A percentile compares a stretch with the other conserved stretches of the same genome.
These are phyloP conservation scores for Mirounga angustirostris DNA, from an alignment of 2,113 vertebrate genomes.

Conservation along the genomic window DNA sequence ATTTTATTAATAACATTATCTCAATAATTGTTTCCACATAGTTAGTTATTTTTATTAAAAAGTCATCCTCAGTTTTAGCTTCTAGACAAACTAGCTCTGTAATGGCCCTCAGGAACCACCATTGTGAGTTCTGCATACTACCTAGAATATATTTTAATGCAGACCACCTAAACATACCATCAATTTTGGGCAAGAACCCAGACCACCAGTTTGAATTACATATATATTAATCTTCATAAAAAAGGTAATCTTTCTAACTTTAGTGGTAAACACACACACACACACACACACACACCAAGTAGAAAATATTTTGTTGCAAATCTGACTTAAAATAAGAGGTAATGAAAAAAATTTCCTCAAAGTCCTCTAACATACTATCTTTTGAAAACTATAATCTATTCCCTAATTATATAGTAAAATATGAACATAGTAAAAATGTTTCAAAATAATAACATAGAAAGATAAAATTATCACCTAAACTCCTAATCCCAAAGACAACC, in stretches of 20 bases:
- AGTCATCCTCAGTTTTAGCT: not conserved
- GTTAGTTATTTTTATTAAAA: not conserved
- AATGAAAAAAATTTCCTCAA: not conserved
- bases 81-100: not conserved
- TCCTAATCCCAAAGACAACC: not conserved
- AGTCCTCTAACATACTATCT: not conserved
- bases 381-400: not conserved
- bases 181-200: not conserved
- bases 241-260: not conserved
- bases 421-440: not conserved
- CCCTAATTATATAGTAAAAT: not conserved
- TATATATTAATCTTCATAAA: not conserved
- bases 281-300: not conserved
- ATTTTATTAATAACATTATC: not conserved
- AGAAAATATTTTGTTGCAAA: not conserved
- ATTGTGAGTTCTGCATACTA: not conserved
- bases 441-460: constrained; percentile 30
- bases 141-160: not conserved
- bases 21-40: not conserved
- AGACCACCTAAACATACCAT: not conserved
- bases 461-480: not conserved
- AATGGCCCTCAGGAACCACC: not conserved
- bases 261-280: not conserved
- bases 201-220: not conserved
- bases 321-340: not conserved